phyloP scores from a whole-genome alignment of 2,113 vertebrate genomes.

The Gadus macrocephalus region DNA sequence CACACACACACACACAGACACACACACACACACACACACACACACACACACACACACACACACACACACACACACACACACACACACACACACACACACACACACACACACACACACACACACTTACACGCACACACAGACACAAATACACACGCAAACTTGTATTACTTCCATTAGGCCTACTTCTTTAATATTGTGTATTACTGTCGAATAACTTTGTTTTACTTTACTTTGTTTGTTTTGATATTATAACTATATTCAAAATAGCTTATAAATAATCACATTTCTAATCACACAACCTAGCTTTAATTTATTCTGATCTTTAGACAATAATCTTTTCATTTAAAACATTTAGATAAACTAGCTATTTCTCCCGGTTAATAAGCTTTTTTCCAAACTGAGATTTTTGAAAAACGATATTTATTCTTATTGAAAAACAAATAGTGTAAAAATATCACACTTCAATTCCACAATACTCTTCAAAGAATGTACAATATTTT shows the following conservation, averaged over 20 bases:
- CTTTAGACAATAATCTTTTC: neutral
- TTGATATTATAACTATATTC: neutral
- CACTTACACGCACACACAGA: neutral
- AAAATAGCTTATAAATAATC: neutral
- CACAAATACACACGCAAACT: neutral
- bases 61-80: neutral
- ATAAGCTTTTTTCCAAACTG: constrained; percentile 56
- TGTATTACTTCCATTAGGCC: neutral
- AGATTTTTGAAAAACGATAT: constrained; percentile 66
- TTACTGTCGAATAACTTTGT: neutral
- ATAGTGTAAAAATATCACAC: constrained; percentile 94
- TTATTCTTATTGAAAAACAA: constrained; percentile 83
- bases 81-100: constrained; percentile 5
- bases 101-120: neutral
- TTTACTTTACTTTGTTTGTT: neutral
- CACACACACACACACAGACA: constrained; percentile 2
- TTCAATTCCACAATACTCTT: constrained; percentile 88
- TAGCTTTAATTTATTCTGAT: no score
- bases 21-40: neutral
- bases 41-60: no score
- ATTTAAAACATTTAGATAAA: neutral
- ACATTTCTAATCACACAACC: neutral
- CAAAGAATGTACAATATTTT: constrained; percentile 90
- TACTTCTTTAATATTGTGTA: neutral
- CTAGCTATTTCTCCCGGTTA: constrained; percentile 10